A percentile compares a stretch with the other conserved stretches of the same genome.
Conservation (phyloP, 2,113 vertebrate genomes). For the Petrocephalus zakoni region DNA sequence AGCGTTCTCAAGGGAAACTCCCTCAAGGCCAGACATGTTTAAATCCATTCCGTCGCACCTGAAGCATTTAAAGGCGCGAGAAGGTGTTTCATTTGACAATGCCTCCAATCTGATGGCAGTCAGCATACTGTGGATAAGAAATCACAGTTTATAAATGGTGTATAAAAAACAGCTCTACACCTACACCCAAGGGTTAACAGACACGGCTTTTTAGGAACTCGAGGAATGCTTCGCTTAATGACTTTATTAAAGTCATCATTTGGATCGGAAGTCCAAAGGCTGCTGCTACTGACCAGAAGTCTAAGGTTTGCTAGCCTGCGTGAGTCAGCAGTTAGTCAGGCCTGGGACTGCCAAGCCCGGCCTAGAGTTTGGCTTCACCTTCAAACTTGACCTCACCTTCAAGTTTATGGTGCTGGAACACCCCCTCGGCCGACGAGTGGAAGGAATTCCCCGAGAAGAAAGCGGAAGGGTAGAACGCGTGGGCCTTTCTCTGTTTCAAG, state of each 20-base stretch:
- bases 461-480: constrained; percentile 71
- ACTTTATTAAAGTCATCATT: not conserved
- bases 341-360: not conserved
- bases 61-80: not conserved
- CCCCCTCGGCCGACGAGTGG: constrained; percentile 71
- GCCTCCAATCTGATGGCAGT: not conserved
- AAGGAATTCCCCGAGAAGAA: constrained; percentile 89
- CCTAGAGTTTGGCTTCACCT: not conserved
- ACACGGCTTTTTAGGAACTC: not conserved
- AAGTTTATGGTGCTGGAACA: constrained; percentile 80
- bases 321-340: not conserved
- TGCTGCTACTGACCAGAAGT: not conserved
- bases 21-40: not conserved
- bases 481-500: constrained; percentile 89
- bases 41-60: not conserved
- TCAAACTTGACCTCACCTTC: constrained; percentile 67
- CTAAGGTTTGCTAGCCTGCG: not conserved
- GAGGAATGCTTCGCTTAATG: not conserved
- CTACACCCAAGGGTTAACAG: not conserved
- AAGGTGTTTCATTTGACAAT: not conserved
- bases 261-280: not conserved
- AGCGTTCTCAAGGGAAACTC: not conserved
- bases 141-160: not conserved
- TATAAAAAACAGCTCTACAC: not conserved
- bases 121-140: not conserved